Conservation (phyloP, 1,140 invertebrate species). For the Calliphora vicina region DNA sequence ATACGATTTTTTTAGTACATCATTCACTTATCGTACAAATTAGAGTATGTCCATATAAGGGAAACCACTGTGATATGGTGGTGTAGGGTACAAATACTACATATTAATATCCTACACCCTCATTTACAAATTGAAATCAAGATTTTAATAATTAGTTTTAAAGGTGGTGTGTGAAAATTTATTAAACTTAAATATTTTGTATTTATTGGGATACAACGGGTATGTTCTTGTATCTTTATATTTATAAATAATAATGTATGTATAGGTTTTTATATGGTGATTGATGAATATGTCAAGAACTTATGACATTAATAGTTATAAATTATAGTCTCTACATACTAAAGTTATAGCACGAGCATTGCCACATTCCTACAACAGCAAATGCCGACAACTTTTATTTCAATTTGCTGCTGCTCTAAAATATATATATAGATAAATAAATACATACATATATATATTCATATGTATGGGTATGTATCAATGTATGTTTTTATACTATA, state of each 20-base stretch:
- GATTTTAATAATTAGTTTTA: no score
- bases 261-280: conserved; percentile 34
- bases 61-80: no score
- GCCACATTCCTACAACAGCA: background rate
- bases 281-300: conserved; percentile 43
- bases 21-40: no score
- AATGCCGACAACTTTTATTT: background rate
- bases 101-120: no score
- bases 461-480: background rate
- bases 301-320: conserved; percentile 44
- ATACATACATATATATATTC: background rate
- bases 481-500: background rate
- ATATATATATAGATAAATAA: background rate
- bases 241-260: background rate
- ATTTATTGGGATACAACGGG: no score
- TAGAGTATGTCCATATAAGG: no score
- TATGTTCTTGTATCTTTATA: background rate
- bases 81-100: no score
- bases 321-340: conserved; percentile 36
- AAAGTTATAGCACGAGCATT: background rate
- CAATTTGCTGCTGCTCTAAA: background rate
- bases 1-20: no score
- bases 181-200: no score
- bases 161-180: no score
- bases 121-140: no score